Evolutionary conservation across 2,113 vertebrate genomes (phyloP).

Genomic region (Engraulis encrasicolus): DNA sequence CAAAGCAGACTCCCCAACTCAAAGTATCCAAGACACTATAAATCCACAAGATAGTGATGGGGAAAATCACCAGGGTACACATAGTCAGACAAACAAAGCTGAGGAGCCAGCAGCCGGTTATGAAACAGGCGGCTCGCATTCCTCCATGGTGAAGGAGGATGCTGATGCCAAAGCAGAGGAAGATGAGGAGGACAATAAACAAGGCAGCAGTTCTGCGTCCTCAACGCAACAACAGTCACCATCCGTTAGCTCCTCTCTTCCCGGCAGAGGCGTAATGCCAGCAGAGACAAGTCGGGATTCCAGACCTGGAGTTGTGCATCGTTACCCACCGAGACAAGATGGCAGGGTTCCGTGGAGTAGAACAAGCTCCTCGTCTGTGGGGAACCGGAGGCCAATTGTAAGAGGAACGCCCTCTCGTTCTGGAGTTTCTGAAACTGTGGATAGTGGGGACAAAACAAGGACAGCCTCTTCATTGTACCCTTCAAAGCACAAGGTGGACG

Average conservation of each 20-base stretch:
- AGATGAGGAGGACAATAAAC: conserved; percentile 25
- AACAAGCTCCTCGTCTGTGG: conserved; percentile 63
- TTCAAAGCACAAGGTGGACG: conserved; percentile 57
- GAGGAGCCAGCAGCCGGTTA: conserved; percentile 53
- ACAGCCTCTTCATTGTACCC: conserved; percentile 50
- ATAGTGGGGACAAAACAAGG: conserved; percentile 58
- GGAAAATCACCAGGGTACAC: neutral
- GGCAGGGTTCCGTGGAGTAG: conserved; percentile 58
- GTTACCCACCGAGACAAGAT: conserved; percentile 53
- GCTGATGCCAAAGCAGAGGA: neutral
- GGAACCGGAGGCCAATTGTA: conserved; percentile 59
- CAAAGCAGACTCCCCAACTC: conserved; percentile 40
- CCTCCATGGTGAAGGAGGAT: conserved; percentile 31
- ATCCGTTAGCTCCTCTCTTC: conserved; percentile 49
- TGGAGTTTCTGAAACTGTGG: conserved; percentile 56
- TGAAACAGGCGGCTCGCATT: conserved; percentile 25
- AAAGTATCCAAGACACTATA: conserved; percentile 46
- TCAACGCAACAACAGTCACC: neutral
- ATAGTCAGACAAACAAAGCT: conserved; percentile 38
- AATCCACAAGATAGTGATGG: conserved; percentile 42
- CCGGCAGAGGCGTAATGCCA: conserved; percentile 29
- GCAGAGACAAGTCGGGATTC: conserved; percentile 25
- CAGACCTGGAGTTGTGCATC: neutral
- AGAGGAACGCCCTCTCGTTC: conserved; percentile 54
- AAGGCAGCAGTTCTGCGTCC: neutral